Base-by-base conservation (phyloP, 2,797 vertebrate species). In the Spondyliosoma cantharus region DNA sequence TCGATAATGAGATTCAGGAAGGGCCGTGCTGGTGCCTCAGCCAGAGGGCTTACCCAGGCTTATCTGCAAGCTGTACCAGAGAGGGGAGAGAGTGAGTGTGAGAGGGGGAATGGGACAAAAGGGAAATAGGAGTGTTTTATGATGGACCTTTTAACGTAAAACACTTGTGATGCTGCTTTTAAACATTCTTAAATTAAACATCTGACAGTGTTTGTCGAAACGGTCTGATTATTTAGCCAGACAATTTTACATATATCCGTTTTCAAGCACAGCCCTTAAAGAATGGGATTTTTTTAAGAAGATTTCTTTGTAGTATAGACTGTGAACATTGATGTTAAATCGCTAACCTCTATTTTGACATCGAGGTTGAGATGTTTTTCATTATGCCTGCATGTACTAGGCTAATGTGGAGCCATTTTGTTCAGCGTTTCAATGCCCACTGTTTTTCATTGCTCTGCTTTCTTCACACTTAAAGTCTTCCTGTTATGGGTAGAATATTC, bases 1-100 rank as follows among this genome's bases (percentile, higher is more conserved):
- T 87, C 62, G 25, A 84, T 90, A 92, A 93, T 92, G 83, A 88
- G 80, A 92, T 93, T 90, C 86, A 86, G 87, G 73, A 78, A 68
- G 70, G 78, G 69, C 71, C 32, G 63, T 92, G 89, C 69, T 79
- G 74, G 65, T 70, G 81, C 81, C 84, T 88, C 85, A 84, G 87
- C 89, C 89, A 88, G 81, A 84, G 91, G 89, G 91, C 84, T 93
- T 92, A 89, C 86, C 82, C 80, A 17, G 87, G 83, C 91, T 93
- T 90, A 90, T 91, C 87, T 92, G 81, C 86, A 89, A 87, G 82
- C 82, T 91, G 80, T 84, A 90, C 81, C 74, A 71, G 57, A 85
- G 37, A 71, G 71, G 25, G 15, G 68, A 64, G 77, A 49, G 61
- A 37, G 56, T 53, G 22, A 7, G 19, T 16, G 37, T 17, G 25